Evolutionary conservation across 37 sponge, comb jelly and placozoan genomes (phyloP).

Genomic region (Dysidea cf. avara): DNA sequence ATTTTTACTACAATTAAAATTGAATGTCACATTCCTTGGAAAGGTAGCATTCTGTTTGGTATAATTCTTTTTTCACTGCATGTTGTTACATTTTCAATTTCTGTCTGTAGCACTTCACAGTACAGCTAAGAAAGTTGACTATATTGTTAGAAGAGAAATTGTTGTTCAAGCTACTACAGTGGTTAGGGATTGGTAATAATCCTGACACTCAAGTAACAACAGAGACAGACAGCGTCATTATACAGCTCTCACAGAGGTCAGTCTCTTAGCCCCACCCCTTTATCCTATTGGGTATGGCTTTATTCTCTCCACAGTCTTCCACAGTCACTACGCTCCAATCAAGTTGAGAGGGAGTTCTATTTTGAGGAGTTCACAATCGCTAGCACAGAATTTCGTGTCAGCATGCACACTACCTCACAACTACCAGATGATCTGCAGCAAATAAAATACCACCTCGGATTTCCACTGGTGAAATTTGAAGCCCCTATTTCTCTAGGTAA

Average conservation of each 20-base stretch:
- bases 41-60: too few species aligned
- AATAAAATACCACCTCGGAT: conserved; percentile 59
- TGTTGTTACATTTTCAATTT: too few species aligned
- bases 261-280: neutral
- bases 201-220: neutral
- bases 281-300: neutral
- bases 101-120: conserved; percentile 32
- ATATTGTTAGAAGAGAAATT: conserved; percentile 75
- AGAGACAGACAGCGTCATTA: conserved; percentile 23
- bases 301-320: too few species aligned
- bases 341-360: conserved; percentile 59
- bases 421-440: conserved; percentile 63
- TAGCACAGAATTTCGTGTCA: conserved; percentile 37
- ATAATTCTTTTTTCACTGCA: too few species aligned
- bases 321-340: too few species aligned
- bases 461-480: conserved; percentile 75
- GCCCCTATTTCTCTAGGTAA: conserved; percentile 54
- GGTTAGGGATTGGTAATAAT: conserved; percentile 51
- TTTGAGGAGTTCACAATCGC: conserved; percentile 49
- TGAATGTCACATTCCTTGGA: too few species aligned
- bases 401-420: conserved; percentile 66
- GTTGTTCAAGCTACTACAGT: conserved; percentile 75
- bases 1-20: too few species aligned
- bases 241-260: conserved; percentile 28
- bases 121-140: conserved; percentile 45